A percentile compares a stretch with the other conserved stretches of the same genome.
Evolutionary conservation across 2,113 vertebrate genomes (phyloP).

Genomic region (Onychorhynchus coronatus): DNA sequence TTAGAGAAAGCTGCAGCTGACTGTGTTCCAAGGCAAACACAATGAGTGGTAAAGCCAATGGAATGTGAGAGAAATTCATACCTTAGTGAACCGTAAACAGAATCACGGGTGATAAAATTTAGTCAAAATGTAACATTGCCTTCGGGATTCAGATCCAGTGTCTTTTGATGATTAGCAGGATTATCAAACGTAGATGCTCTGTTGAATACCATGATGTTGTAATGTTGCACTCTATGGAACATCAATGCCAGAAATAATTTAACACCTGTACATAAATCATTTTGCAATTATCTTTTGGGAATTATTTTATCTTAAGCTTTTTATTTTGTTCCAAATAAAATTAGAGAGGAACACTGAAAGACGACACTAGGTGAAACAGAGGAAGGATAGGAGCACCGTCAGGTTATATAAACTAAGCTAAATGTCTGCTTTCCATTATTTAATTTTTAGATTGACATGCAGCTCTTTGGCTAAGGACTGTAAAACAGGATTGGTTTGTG

Average conservation of each 20-base stretch:
- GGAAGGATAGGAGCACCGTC: constrained; percentile 25
- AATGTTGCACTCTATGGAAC: background rate
- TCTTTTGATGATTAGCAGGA: constrained; percentile 43
- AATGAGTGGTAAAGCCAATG: constrained; percentile 27
- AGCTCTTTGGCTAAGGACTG: constrained; percentile 11
- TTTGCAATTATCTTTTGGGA: constrained; percentile 66
- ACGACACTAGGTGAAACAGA: constrained; percentile 46
- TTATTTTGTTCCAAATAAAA: constrained; percentile 72
- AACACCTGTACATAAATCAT: constrained; percentile 73
- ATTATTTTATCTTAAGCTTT: constrained; percentile 71
- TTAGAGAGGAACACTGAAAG: constrained; percentile 50
- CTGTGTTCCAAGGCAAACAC: constrained; percentile 55
- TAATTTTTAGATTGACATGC: constrained; percentile 43
- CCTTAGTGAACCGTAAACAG: constrained; percentile 53
- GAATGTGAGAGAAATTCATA: constrained; percentile 63
- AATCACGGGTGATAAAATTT: constrained; percentile 51
- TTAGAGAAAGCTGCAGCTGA: constrained; percentile 6
- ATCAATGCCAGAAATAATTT: constrained; percentile 58
- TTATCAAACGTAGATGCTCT: constrained; percentile 38
- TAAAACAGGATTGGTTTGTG: background rate
- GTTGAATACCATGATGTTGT: constrained; percentile 36
- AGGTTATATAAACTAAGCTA: constrained; percentile 31
- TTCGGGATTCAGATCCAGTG: constrained; percentile 18
- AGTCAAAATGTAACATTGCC: constrained; percentile 59
- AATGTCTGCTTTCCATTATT: constrained; percentile 54